A percentile compares a stretch with the other conserved stretches of the same genome.
Evolutionary conservation across 2,797 vertebrate genomes (phyloP).

Genomic region (Myotis planiceps): DNA sequence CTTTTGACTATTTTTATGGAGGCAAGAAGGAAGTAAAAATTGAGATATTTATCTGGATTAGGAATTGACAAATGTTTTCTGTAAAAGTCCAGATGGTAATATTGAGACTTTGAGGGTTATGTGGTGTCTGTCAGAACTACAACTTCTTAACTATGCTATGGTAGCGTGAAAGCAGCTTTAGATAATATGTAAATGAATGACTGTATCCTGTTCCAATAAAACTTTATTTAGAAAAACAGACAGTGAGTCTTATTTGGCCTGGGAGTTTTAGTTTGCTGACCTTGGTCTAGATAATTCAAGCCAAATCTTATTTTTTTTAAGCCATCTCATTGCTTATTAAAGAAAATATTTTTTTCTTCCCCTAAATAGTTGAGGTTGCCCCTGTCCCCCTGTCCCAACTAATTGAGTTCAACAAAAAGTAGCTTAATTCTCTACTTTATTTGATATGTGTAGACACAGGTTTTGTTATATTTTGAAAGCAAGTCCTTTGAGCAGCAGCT

Average conservation of each 20-base stretch:
- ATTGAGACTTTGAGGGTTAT: not conserved
- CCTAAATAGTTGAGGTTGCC: slow-evolving; percentile 31
- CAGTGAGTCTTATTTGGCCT: not conserved
- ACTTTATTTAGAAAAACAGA: slow-evolving; percentile 44
- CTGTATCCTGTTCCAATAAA: slow-evolving; percentile 31
- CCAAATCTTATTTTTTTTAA: not conserved
- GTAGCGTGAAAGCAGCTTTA: not conserved
- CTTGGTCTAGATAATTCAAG: not conserved
- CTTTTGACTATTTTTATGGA: not conserved
- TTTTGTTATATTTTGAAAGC: slow-evolving; percentile 62
- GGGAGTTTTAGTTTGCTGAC: not conserved
- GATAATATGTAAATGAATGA: not conserved
- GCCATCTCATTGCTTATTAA: not conserved
- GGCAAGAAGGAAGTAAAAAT: not conserved
- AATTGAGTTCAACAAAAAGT: slow-evolving; percentile 67
- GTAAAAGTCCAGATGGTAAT: not conserved
- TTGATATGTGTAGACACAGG: slow-evolving; percentile 51
- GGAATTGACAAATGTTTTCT: not conserved
- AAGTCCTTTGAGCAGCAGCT: slow-evolving; percentile 56
- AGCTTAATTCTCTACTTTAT: slow-evolving; percentile 52
- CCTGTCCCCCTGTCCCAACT: not conserved
- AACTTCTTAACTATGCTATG: not conserved
- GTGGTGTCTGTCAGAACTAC: not conserved
- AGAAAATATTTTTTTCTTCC: slow-evolving; percentile 3
- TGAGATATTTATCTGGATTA: not conserved